Base-by-base conservation (phyloP, 2,113 vertebrate genomes). In the Mormyrus iriodes region DNA sequence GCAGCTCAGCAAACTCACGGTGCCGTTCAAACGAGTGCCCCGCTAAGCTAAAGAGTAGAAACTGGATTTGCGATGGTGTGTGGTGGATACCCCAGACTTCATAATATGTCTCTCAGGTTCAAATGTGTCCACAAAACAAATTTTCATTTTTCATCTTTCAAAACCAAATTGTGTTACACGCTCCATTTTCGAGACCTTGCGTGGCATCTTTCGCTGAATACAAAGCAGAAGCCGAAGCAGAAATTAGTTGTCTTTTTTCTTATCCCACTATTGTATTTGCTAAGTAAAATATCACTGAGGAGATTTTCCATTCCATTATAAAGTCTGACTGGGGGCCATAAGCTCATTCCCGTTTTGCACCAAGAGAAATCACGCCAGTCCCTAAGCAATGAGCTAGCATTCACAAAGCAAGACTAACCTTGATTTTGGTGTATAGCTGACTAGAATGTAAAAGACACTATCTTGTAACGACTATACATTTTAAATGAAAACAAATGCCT, bases 401-500 rank as follows among this genome's bases (percentile, higher is more conserved):
- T 84, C 42, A 27, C 42, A 21, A 15, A 76, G 48, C 55, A 7
- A 44, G 73, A 79, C 51, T 44, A 46, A 84, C 49, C 19, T 44
- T 83, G 27, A 83, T 89, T 83, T 8, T 58, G 48, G 35, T 58
- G 13, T 39, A 42, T 84, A 21, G 51, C 15, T 82, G 48, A 27
- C 52, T 19, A 13, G 27, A 83, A 82, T 83, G 31, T 24, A 83
- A 85, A 84, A 61, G 39, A 27, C 27, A 31, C 9, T 21, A 21
- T 44, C 17, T 21, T 27, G 52, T 46, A 15, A 9, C 31, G 42
- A 52, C 73, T 5, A 35, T 53, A 31, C 39, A 5, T 48, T 52
- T 84, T 61, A 88, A 88, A 82, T 44, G 88, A 61, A 85, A 69
- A 61, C 42, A 89, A 73, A 89, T 13, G 42, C 19, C 42, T 84